These are phyloP conservation scores for Tenualosa ilisha DNA, from an alignment of 2,797 vertebrate species.

Conservation along the genomic window DNA sequence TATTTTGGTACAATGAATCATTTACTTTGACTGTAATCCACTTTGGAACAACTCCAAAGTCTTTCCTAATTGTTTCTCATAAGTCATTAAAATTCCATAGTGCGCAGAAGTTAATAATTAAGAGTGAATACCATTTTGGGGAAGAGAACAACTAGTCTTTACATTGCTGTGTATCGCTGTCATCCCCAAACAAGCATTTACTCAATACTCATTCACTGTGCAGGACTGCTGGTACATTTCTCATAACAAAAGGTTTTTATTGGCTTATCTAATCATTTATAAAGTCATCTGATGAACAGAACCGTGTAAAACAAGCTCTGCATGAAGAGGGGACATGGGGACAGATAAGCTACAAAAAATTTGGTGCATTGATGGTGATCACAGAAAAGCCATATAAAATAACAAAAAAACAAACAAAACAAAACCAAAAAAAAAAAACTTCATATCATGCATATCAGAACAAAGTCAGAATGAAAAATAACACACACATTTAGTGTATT, in stretches of 20 bases:
- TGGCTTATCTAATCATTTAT: conserved; percentile 83
- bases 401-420: conserved; percentile 64
- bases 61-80: too few species aligned
- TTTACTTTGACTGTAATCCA: too few species aligned
- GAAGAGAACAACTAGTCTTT: too few species aligned
- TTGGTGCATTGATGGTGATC: conserved; percentile 79
- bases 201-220: background rate
- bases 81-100: too few species aligned
- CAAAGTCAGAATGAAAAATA: conserved; percentile 49
- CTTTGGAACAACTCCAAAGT: too few species aligned
- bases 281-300: conserved; percentile 82
- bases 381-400: conserved; percentile 73
- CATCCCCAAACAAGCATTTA: background rate
- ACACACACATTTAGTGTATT: conserved; percentile 82
- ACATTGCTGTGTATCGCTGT: too few species aligned
- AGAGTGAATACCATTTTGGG: too few species aligned
- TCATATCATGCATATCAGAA: conserved; percentile 81
- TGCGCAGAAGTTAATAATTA: too few species aligned
- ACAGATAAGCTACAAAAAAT: conserved; percentile 78
- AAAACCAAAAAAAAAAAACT: conserved; percentile 63
- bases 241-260: conserved; percentile 78
- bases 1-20: too few species aligned
- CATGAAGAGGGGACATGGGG: conserved; percentile 72
- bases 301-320: conserved; percentile 77
- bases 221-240: conserved; percentile 36